Conservation (phyloP, 2,888 invertebrate genomes). For the Steinernema scapterisci region DNA sequence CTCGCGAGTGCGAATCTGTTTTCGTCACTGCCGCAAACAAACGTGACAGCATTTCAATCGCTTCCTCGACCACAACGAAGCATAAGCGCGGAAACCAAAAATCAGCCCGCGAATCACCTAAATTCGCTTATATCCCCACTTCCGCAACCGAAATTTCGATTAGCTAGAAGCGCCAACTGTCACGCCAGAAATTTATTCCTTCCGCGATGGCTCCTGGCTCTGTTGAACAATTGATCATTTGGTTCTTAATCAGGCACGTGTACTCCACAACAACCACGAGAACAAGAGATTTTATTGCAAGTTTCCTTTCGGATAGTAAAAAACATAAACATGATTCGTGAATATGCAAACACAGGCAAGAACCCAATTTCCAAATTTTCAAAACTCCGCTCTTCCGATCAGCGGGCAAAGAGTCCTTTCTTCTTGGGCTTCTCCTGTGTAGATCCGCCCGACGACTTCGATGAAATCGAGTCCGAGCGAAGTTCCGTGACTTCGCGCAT, state of each 20-base stretch:
- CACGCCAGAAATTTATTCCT: too few relatives aligned
- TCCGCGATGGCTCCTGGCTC: too few relatives aligned
- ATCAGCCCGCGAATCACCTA: too few relatives aligned
- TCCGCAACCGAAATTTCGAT: too few relatives aligned
- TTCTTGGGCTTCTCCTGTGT: constrained; percentile 55
- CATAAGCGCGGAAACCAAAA: too few relatives aligned
- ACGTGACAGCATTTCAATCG: too few relatives aligned
- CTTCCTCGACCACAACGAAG: too few relatives aligned
- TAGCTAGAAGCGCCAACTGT: too few relatives aligned
- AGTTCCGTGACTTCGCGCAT: constrained; percentile 36
- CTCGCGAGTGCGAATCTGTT: too few relatives aligned
- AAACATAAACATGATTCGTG: too few relatives aligned
- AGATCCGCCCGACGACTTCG: constrained; percentile 35
- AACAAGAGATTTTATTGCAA: not conserved
- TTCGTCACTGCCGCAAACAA: too few relatives aligned
- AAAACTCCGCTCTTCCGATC: not conserved
- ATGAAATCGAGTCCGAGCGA: constrained; percentile 41
- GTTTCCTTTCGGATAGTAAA: not conserved
- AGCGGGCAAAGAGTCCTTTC: constrained; percentile 37
- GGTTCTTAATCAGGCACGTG: not conserved
- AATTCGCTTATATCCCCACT: too few relatives aligned
- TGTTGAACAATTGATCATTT: constrained; percentile 12
- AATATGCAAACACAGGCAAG: not conserved
- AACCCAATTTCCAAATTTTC: not conserved
- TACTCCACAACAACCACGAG: not conserved